Base-by-base conservation (phyloP, 2,113 vertebrate genomes). In the Trematomus loennbergii region DNA sequence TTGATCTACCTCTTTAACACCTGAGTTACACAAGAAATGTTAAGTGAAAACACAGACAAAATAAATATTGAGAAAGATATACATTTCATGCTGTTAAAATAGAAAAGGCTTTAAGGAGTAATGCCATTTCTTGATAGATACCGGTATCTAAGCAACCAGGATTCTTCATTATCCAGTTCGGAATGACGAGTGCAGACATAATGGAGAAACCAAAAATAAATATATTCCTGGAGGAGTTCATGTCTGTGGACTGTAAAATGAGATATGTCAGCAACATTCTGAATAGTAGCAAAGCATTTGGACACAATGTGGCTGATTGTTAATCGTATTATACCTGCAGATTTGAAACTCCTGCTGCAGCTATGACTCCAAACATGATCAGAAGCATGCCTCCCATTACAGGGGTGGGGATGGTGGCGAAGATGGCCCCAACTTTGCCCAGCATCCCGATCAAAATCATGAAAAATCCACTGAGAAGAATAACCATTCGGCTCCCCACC, bases 181-280 rank as follows among this genome's bases (percentile, higher is more conserved):
- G 98, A 92, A 99, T 71, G 1, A 94, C 88, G 6, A 99, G 94
- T 2, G 94, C 98, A 88, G 92, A 89, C 91, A 96, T 98, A 65
- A 98, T 90, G 83, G 97, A 97, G 92, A 99, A 99, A 66, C 98
- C 98, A 87, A 98, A 98, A 83, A 98, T 92, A 72, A 98, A 98
- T 88, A 97, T 95, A 86, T 98, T 99, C 81, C 98, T 95, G 62
- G 97, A 96, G 12, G 97, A 98, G 88, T 98, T 99, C 98, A 99
- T 98, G 82, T 98, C 96, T 75, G 95, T 94, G 48, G 95, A 97
- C 98, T 99, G 91, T 17, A 59, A 79, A 82, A 71, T 3, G 22
- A 33, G 5, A 75, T 2, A 22, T 43, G 25, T 83, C 55, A 86
- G 62, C 0, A 43, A 40, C 25, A 29, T 22, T 13, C 3, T 25